Base-by-base conservation (phyloP, 2,113 vertebrate species). In the Cettia cetti region DNA sequence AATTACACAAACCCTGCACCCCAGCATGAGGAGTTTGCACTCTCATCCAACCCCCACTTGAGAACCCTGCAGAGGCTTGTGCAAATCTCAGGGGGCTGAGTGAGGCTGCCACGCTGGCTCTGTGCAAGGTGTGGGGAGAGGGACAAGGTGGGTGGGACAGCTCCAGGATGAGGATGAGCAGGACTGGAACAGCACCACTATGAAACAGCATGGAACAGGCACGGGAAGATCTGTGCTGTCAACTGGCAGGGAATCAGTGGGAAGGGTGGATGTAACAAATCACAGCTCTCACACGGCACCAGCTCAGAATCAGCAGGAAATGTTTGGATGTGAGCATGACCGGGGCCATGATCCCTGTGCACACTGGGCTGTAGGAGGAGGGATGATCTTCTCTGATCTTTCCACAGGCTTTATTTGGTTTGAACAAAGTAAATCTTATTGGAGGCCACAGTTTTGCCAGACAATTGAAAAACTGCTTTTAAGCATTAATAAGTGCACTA, bases 41-140 rank as follows among this genome's bases (percentile, higher is more conserved):
- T 15, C 3, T 0, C 9, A 7, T 10, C 27, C 23, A 90, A 87
- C 40, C 2, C 33, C 54, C 1, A 0, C 0, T 12, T 35, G 59
- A 92, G 27, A 74, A 3, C 16, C 52, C 49, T 14, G 3, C 3
- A 76, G 71, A 65, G 45, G 4, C 21, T 54, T 37, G 74, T 54
- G 18, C 12, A 26, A 6, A 18, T 16, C 37, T 1, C 26, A 26
- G 14, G 26, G 14, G 16, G 6, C 10, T 88, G 57, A 31, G 45
- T 17, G n/a, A 30, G 13, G 12, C 31, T 76, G 42, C 52, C 26
- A 23, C 7, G 0, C 6, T 56, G 50, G 33, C 22, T 69, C 9
- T 45, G 21, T 15, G 35, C 8, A 22, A 35, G 44, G 11, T 4
- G 16, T 13, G 45, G 40, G 24, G 11, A 88, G 49, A 44, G 33